These are phyloP conservation scores for Heteromurus nitidus DNA, from an alignment of 2,888 invertebrate species.

Conservation along the genomic window DNA sequence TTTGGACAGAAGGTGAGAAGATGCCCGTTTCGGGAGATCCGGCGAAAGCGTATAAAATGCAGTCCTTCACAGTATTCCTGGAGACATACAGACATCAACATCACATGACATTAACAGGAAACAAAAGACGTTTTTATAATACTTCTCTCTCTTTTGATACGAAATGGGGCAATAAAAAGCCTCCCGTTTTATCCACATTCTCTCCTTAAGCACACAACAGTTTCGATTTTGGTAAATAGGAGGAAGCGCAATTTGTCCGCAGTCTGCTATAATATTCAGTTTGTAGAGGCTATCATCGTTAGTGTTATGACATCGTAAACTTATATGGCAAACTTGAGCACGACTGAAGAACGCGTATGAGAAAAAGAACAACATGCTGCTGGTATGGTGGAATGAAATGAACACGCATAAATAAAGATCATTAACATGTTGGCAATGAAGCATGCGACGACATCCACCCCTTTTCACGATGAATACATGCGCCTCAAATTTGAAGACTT, in stretches of 20 bases:
- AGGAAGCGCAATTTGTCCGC: too few species aligned
- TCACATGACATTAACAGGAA: background rate
- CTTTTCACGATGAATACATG: too few species aligned
- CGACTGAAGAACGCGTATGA: background rate
- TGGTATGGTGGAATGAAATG: too few species aligned
- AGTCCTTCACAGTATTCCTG: slow-evolving; percentile 80
- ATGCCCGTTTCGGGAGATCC: slow-evolving; percentile 79
- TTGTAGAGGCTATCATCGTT: too few species aligned
- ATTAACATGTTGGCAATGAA: too few species aligned
- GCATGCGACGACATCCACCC: too few species aligned
- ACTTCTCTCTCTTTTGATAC: background rate
- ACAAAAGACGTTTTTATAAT: background rate
- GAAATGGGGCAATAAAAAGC: slow-evolving; percentile 13
- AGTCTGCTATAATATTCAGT: too few species aligned
- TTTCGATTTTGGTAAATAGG: too few species aligned
- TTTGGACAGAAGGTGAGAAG: slow-evolving; percentile 86
- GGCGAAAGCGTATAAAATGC: slow-evolving; percentile 83
- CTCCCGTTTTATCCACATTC: background rate
- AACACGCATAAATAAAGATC: too few species aligned
- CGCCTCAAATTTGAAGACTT: too few species aligned
- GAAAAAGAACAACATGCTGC: too few species aligned
- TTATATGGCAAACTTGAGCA: background rate
- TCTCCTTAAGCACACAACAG: background rate
- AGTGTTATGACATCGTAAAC: background rate
- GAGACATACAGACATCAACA: background rate